Conservation (phyloP, 2,888 invertebrate genomes). For the Nomada lathburiana region DNA sequence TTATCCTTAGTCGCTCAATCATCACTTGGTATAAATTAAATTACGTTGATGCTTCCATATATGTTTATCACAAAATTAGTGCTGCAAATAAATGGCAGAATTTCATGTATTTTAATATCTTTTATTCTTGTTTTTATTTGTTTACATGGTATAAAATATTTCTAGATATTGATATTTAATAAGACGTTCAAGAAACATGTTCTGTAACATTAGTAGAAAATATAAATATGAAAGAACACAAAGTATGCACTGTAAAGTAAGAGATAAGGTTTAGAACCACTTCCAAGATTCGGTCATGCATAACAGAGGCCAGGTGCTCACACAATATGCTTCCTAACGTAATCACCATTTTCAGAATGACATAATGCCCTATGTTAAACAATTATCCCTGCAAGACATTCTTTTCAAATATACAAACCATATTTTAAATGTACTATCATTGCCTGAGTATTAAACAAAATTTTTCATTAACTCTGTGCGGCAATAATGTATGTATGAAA, state of each 20-base stretch:
- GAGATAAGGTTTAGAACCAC: slow-evolving; percentile 41
- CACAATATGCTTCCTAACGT: slow-evolving; percentile 55
- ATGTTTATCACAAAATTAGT: background rate
- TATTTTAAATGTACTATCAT: background rate
- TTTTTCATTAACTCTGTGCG: background rate
- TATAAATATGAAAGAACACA: slow-evolving; percentile 10
- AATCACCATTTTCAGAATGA: slow-evolving; percentile 21
- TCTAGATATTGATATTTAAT: background rate
- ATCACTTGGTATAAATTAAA: background rate
- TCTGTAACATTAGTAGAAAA: background rate
- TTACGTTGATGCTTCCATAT: background rate
- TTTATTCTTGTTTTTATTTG: background rate
- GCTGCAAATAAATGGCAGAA: slow-evolving; percentile 5
- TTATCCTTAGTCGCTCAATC: background rate
- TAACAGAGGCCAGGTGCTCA: slow-evolving; percentile 79
- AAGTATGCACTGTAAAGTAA: slow-evolving; percentile 12
- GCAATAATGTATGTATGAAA: background rate
- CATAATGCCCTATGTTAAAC: background rate
- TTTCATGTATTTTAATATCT: background rate
- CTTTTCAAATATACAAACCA: background rate
- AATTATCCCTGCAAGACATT: background rate
- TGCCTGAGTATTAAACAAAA: background rate
- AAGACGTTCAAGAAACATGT: background rate
- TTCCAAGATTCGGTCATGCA: slow-evolving; percentile 77
- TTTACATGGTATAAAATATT: background rate